These are phyloP conservation scores for Ylistrum balloti DNA, from an alignment of 1,140 invertebrate genomes.

Conservation along the genomic window DNA sequence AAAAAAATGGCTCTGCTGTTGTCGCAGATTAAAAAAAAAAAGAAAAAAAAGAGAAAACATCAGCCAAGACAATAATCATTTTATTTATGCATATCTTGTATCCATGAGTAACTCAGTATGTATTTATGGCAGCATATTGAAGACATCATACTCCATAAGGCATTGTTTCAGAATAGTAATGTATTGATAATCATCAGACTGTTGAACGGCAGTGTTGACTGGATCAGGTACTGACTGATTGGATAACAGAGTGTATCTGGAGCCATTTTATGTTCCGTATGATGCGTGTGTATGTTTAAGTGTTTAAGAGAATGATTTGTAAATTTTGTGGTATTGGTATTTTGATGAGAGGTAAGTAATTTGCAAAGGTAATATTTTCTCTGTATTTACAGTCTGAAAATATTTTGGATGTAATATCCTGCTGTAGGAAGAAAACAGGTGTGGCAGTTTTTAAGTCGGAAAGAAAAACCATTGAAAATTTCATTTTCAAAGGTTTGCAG, in stretches of 20 bases:
- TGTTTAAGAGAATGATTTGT: background rate
- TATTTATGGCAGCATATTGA: conserved; percentile 1
- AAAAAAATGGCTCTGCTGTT: conserved; percentile 11
- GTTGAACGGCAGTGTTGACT: background rate
- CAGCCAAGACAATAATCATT: background rate
- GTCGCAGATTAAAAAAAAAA: background rate
- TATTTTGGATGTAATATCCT: background rate
- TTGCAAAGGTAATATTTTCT: background rate
- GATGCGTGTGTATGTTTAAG: background rate
- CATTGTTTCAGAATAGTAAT: background rate
- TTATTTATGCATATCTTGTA: conserved; percentile 40
- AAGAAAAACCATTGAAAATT: too few relatives aligned
- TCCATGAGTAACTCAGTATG: background rate
- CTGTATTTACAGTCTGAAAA: background rate
- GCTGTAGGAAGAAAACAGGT: too few relatives aligned
- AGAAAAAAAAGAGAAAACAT: background rate
- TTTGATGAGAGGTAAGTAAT: too few relatives aligned
- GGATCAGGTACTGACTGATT: background rate
- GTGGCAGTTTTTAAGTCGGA: too few relatives aligned
- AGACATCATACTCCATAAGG: background rate
- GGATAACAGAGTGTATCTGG: background rate
- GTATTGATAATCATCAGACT: background rate
- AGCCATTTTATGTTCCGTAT: background rate
- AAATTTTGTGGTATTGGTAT: background rate
- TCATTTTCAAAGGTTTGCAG: background rate